A percentile compares a stretch with the other conserved stretches of the same genome.
Conservation (phyloP, 2,888 invertebrate genomes). For the Pyralis farinalis region DNA sequence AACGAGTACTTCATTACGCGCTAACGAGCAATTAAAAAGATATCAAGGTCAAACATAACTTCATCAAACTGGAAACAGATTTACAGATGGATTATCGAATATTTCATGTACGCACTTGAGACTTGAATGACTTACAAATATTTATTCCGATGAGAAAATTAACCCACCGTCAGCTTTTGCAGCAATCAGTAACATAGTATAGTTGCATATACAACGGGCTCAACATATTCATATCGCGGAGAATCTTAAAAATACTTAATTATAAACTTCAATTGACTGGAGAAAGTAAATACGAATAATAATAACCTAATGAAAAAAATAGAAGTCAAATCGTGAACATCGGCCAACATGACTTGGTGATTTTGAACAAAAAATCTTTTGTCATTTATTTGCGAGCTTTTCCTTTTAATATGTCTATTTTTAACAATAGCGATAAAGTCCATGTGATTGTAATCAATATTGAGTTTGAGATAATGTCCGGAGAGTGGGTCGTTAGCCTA, state of each 20-base stretch:
- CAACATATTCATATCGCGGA: too few species aligned
- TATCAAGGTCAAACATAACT: too few species aligned
- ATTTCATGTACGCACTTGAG: too few species aligned
- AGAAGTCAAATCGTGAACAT: constrained; percentile 19
- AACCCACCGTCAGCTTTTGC: too few species aligned
- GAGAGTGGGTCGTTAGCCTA: constrained; percentile 4
- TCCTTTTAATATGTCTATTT: constrained; percentile 11
- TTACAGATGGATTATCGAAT: too few species aligned
- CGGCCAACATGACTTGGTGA: constrained; percentile 26
- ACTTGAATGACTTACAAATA: too few species aligned
- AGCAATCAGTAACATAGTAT: too few species aligned
- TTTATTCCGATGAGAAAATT: too few species aligned
- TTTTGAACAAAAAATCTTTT: constrained; percentile 19
- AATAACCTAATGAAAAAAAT: constrained; percentile 29
- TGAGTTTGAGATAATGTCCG: constrained; percentile 6
- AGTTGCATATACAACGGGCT: too few species aligned
- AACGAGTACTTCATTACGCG: too few species aligned
- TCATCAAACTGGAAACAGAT: too few species aligned
- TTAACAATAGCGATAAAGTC: constrained; percentile 9
- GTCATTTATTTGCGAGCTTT: constrained; percentile 20
- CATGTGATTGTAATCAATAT: constrained; percentile 11
- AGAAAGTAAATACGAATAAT: constrained; percentile 30
- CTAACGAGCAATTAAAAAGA: too few species aligned
- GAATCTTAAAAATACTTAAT: constrained; percentile 14
- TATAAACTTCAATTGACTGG: constrained; percentile 18